Base-by-base conservation (phyloP, 2,888 invertebrate species). In the Aphodius granarius region DNA sequence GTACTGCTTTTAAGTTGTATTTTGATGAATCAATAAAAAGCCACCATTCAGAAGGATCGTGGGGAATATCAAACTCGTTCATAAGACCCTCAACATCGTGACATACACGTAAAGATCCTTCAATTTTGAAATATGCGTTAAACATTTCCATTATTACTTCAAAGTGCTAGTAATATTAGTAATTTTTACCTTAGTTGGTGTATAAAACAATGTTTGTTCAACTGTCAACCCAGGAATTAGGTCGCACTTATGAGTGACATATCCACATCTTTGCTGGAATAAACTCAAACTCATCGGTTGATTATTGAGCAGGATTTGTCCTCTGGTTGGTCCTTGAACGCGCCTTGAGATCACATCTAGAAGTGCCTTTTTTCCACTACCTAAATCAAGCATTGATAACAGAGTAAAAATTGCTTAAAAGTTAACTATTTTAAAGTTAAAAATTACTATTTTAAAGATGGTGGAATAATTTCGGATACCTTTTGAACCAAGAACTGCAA, bases 351-450 rank as follows among this genome's bases (percentile, higher is more conserved):
- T 95, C 5, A 98, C 97, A 86, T 98, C 98, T 5, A 99, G 89
- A 2, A 99, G 90, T 0, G 97, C 97, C 43, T 97, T 92, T 85
- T 99, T 99, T 0, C 98, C 98, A 81, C 97, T 97, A 15, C 97
- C 97, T 96, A 82, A 20, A 86, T n/a, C 6, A 43, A n/a, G n/a
- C n/a, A n/a, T n/a, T n/a, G n/a, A n/a, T n/a, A n/a, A 13, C n/a
- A 3, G 16, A 63, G 16, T 64, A 64, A 66, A 66, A 17, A 19
- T 18, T 66, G n/a, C 65, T 65, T 22, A 9, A 6, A 22, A 18
- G 3, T 71, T 43, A 22, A 3, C 5, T 70, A 0, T 3, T 19
- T 70, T 70, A 0, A 9, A 6, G 20, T 70, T 1, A 43, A 2
- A 3, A 9, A 23, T 23, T 9, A 23, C 4, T 23, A 6, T 9